phyloP scores from a whole-genome alignment of 2,888 invertebrate genomes.

The Cenopis cana region DNA sequence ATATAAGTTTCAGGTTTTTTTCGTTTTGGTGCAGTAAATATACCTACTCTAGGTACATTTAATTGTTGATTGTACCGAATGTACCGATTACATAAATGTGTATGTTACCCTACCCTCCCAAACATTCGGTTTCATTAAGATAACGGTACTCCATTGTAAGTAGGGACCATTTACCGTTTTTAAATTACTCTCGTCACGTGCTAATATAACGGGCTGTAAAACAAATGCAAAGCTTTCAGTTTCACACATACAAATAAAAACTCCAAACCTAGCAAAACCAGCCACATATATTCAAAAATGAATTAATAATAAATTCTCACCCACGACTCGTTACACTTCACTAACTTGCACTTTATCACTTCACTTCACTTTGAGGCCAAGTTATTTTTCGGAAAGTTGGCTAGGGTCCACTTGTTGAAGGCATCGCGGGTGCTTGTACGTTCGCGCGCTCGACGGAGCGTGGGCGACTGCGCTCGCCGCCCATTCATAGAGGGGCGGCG shows the following conservation, averaged over 20 bases:
- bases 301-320: slow-evolving; percentile 34
- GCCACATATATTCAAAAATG: slow-evolving; percentile 42
- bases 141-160: too few species aligned
- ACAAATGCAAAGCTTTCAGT: not conserved
- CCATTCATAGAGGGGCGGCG: slow-evolving; percentile 71
- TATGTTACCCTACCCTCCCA: too few species aligned
- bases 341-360: slow-evolving; percentile 46
- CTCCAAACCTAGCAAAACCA: slow-evolving; percentile 1
- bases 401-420: slow-evolving; percentile 72
- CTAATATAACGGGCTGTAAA: not conserved
- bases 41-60: too few species aligned
- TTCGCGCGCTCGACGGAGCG: slow-evolving; percentile 81
- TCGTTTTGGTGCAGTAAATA: too few species aligned
- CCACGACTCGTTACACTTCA: not conserved
- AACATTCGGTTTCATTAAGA: too few species aligned
- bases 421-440: slow-evolving; percentile 61
- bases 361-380: slow-evolving; percentile 37
- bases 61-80: too few species aligned
- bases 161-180: too few species aligned
- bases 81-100: too few species aligned
- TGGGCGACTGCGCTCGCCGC: slow-evolving; percentile 80
- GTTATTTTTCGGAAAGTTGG: slow-evolving; percentile 48
- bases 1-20: too few species aligned
- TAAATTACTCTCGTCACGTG: not conserved
- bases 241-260: not conserved